Conservation (phyloP, 2,888 invertebrate species). For the Heliothis peltigera region DNA sequence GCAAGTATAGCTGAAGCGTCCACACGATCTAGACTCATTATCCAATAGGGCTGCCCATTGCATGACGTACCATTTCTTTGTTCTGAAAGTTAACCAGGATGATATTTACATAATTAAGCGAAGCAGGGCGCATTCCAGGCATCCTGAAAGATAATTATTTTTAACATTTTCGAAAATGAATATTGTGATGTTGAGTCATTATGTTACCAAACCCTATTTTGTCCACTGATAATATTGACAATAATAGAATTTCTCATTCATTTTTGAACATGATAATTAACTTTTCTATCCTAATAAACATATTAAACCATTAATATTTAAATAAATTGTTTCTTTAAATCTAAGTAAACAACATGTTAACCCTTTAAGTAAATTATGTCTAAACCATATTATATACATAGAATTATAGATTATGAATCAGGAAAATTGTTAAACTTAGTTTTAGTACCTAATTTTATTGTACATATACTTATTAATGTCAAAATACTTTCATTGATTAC, state of each 20-base stretch:
- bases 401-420: background rate
- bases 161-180: constrained; percentile 6
- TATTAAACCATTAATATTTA: background rate
- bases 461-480: no score
- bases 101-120: constrained; percentile 67
- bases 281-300: background rate
- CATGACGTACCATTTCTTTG: constrained; percentile 56
- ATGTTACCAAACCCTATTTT: background rate
- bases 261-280: background rate
- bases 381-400: no score
- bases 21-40: constrained; percentile 11
- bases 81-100: constrained; percentile 42
- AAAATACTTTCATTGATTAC: background rate
- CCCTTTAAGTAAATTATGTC: background rate
- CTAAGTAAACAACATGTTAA: background rate
- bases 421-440: background rate
- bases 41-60: background rate
- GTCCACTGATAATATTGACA: constrained; percentile 3
- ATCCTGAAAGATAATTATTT: constrained; percentile 33
- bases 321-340: background rate
- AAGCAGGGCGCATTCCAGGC: constrained; percentile 48
- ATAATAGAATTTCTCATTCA: background rate
- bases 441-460: background rate
- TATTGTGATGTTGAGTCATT: background rate
- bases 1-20: constrained; percentile 42